Percentiles rank a stretch among this genome's conserved stretches.
Evolutionary conservation across 2,797 vertebrate species (phyloP).

Genomic region (Lates japonicus): DNA sequence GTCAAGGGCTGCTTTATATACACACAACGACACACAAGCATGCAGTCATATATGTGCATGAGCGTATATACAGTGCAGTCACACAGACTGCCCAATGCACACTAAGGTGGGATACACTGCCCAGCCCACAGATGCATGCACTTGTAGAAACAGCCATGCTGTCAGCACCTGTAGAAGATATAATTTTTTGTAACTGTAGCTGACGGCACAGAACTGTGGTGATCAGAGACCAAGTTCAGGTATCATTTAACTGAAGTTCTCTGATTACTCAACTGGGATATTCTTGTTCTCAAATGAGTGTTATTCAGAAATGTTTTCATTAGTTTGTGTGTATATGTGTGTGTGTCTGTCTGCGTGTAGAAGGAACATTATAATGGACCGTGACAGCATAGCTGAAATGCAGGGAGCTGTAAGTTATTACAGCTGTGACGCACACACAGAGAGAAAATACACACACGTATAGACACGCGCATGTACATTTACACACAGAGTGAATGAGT

Average conservation of each 20-base stretch:
- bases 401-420: constrained; percentile 77
- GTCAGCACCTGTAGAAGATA: constrained; percentile 64
- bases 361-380: constrained; percentile 65
- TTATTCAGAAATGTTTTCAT: constrained; percentile 60
- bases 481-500: constrained; percentile 65
- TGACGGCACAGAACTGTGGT: constrained; percentile 28
- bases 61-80: constrained; percentile 46
- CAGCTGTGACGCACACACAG: constrained; percentile 70
- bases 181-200: constrained; percentile 55
- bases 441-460: constrained; percentile 54
- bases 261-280: constrained; percentile 54
- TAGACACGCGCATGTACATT: constrained; percentile 54
- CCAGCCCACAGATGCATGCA: constrained; percentile 25
- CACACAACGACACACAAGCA: constrained; percentile 68
- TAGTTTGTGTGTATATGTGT: constrained; percentile 26
- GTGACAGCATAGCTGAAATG: constrained; percentile 74
- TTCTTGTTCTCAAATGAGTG: constrained; percentile 48
- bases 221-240: constrained; percentile 50
- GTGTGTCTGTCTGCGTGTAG: constrained; percentile 10
- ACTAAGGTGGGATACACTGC: constrained; percentile 5
- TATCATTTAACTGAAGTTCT: constrained; percentile 36
- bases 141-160: constrained; percentile 57
- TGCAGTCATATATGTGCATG: constrained; percentile 64
- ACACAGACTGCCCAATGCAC: constrained; percentile 24
- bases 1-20: constrained; percentile 80